Conservation (phyloP, 2,888 invertebrate species). For the Cryptocheilus praepositus region DNA sequence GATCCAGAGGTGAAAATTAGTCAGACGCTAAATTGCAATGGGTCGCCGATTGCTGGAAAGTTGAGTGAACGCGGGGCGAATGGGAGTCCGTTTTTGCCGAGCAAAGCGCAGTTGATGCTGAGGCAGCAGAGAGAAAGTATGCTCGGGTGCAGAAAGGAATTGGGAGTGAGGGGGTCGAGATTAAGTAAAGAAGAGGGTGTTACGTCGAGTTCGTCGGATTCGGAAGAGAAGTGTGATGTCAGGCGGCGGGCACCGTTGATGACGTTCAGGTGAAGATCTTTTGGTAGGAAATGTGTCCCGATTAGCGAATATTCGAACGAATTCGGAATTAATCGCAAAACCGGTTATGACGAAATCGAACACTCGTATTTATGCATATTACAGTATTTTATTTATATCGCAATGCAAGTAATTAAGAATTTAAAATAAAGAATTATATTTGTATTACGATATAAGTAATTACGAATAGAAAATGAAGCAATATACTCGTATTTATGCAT, state of each 20-base stretch:
- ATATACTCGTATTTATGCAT: too few species aligned
- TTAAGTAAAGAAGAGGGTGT: slow-evolving; percentile 54
- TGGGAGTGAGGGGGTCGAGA: slow-evolving; percentile 22
- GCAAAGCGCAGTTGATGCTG: slow-evolving; percentile 1
- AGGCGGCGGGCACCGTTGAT: slow-evolving; percentile 67
- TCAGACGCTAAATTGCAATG: slow-evolving; percentile 38
- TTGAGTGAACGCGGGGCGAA: neutral
- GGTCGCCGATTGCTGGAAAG: neutral
- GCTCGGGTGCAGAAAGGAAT: slow-evolving; percentile 27
- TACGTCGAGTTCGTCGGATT: slow-evolving; percentile 67
- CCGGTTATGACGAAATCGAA: too few species aligned
- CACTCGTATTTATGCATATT: too few species aligned
- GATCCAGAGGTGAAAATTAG: too few species aligned
- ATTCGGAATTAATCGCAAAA: too few species aligned
- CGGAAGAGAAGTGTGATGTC: slow-evolving; percentile 64
- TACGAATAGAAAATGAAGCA: too few species aligned
- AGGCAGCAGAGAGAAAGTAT: slow-evolving; percentile 20
- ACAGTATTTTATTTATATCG: too few species aligned
- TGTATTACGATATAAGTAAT: too few species aligned
- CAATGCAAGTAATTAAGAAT: too few species aligned
- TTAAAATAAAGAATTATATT: too few species aligned
- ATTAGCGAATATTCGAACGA: too few species aligned
- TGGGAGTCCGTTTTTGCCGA: slow-evolving; percentile 1
- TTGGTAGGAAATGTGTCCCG: too few species aligned
- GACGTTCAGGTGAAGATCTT: slow-evolving; percentile 73